A percentile compares a stretch with the other conserved stretches of the same genome.
phyloP scores from a whole-genome alignment of 2,113 vertebrate species.

The Xiphophorus maculatus region DNA sequence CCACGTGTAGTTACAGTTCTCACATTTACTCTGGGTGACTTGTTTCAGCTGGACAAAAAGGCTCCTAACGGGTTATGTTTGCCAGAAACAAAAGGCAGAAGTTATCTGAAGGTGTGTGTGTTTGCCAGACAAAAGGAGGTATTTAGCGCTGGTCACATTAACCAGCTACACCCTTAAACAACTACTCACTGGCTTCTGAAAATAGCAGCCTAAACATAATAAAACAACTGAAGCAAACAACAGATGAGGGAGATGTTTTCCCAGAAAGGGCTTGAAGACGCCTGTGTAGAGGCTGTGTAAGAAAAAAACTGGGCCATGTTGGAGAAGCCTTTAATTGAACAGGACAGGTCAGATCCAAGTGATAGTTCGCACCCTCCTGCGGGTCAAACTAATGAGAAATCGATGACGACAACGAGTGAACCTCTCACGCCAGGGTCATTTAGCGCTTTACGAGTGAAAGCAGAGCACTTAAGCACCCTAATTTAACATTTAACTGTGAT shows the following conservation, averaged over 20 bases:
- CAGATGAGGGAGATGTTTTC: constrained; percentile 39
- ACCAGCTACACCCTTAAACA: constrained; percentile 53
- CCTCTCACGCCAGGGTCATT: constrained; percentile 29
- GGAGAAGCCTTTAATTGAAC: constrained; percentile 59
- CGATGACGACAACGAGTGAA: constrained; percentile 62
- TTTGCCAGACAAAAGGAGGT: constrained; percentile 25
- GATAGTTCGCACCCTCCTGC: constrained; percentile 44
- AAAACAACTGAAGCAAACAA: constrained; percentile 19
- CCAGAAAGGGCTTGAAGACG: not conserved
- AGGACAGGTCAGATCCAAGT: constrained; percentile 57
- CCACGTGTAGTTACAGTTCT: not conserved
- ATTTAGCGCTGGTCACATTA: constrained; percentile 35
- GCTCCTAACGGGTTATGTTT: constrained; percentile 34
- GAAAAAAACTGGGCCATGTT: constrained; percentile 19
- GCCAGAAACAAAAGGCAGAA: not conserved
- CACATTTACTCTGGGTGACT: constrained; percentile 20
- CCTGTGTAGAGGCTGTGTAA: constrained; percentile 9
- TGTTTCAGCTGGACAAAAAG: constrained; percentile 3
- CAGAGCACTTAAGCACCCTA: constrained; percentile 25
- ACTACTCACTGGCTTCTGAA: constrained; percentile 46
- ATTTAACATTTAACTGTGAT: constrained; percentile 36
- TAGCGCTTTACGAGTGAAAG: constrained; percentile 6
- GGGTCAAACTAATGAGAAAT: constrained; percentile 67
- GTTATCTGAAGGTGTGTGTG: not conserved
- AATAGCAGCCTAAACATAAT: constrained; percentile 23